Evolutionary conservation across 1,140 invertebrate genomes (phyloP), one percentile per base, ranked within the genome.

Genomic region (Galleria mellonella): DNA sequence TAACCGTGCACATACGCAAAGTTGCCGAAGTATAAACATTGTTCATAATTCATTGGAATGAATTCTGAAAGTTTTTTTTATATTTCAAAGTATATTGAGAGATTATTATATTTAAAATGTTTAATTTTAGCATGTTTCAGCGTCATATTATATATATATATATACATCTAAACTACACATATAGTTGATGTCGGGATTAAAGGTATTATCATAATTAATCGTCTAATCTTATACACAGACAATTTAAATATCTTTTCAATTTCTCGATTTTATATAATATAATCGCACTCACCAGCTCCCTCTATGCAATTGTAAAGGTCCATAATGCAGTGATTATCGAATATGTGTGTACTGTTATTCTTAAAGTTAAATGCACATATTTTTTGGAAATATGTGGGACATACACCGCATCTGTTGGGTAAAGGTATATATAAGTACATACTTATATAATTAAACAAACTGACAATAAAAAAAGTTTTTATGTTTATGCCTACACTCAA

Each of bases 241-340:
- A n/a, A n/a, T n/a, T n/a, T n/a, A n/a, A n/a, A n/a, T n/a, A n/a
- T n/a, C n/a, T n/a, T n/a, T n/a, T n/a, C n/a, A n/a, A n/a, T n/a
- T n/a, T n/a, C n/a, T n/a, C n/a, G n/a, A n/a, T n/a, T n/a, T n/a
- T 11, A 29, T 10, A 40, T 35, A 38, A 37, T 43, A 8, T 37
- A 42, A 38, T 31, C 27, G 29, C 30, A 61, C 53, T 14, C 43
- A 84, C 81, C 62, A 39, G 72, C 71, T 31, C 62, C 70, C 43
- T 77, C 61, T 27, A 78, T 63, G 38, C 81, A 84, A 51, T 84
- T 82, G 42, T 63, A 76, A 8, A 84, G 43, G 41, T 84, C 74
- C 77, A 84, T 81, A 17, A 82, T 46, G 43, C 81, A 82, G 41
- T 78, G 64, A 44, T 82, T 84, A 48, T 84, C 81, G 32, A 82